Evolutionary conservation across 2,113 vertebrate genomes (phyloP).

Genomic region (Lagopus muta): DNA sequence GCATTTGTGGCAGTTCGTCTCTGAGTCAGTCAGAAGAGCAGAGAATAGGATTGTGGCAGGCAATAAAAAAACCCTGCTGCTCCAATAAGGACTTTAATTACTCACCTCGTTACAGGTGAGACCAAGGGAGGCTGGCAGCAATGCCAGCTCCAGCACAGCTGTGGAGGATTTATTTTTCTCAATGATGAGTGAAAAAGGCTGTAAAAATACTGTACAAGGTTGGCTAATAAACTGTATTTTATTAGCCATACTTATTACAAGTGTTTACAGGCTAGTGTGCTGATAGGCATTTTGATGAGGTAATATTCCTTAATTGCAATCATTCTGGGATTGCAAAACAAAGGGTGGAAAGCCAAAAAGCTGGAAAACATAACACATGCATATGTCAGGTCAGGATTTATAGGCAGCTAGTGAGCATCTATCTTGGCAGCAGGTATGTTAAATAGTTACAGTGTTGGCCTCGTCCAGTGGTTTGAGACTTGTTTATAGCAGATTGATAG

Average conservation of each 20-base stretch:
- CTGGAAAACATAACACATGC: slow-evolving; percentile 48
- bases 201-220: slow-evolving; percentile 37
- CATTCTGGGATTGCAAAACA: slow-evolving; percentile 43
- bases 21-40: neutral
- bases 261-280: slow-evolving; percentile 45
- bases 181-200: slow-evolving; percentile 32
- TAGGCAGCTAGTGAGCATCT: slow-evolving; percentile 51
- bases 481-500: slow-evolving; percentile 68
- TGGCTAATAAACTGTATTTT: slow-evolving; percentile 57
- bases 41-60: slow-evolving; percentile 2
- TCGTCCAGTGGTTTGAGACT: slow-evolving; percentile 48
- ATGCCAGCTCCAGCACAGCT: neutral
- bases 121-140: slow-evolving; percentile 25
- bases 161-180: slow-evolving; percentile 56
- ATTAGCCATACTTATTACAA: slow-evolving; percentile 34
- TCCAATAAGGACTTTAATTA: slow-evolving; percentile 49
- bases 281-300: slow-evolving; percentile 48
- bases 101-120: slow-evolving; percentile 40
- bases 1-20: slow-evolving; percentile 20
- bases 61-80: slow-evolving; percentile 25
- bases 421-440: slow-evolving; percentile 60
- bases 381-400: slow-evolving; percentile 71
- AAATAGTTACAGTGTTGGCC: slow-evolving; percentile 33
- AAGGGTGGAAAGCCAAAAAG: slow-evolving; percentile 15
- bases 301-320: slow-evolving; percentile 30